These are phyloP conservation scores for Drosophila yakuba DNA, from an alignment of 1,140 invertebrate species.

Conservation along the genomic window DNA sequence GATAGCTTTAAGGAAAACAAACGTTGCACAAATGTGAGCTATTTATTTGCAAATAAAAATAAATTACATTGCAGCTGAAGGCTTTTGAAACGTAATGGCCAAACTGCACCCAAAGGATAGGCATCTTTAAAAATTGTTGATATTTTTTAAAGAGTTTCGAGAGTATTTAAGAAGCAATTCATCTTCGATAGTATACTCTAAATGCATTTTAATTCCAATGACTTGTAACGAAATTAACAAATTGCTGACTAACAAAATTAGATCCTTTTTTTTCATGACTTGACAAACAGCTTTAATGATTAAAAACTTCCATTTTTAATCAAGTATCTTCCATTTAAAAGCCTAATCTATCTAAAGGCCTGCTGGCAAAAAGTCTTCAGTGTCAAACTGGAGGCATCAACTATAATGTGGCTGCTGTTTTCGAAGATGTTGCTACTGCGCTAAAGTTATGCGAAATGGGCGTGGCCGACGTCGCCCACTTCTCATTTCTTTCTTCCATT, in stretches of 20 bases:
- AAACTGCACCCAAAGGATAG: no score
- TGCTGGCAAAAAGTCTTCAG: background rate
- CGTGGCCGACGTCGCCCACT: slow-evolving; percentile 10
- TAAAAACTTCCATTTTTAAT: background rate
- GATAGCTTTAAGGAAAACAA: background rate
- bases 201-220: no score
- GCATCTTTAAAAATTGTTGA: no score
- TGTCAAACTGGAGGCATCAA: background rate
- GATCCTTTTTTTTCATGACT: background rate
- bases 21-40: background rate
- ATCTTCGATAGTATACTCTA: no score
- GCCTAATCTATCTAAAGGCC: background rate
- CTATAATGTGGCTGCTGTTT: slow-evolving; percentile 5
- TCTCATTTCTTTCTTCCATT: slow-evolving; percentile 3
- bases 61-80: background rate
- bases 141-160: no score
- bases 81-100: background rate
- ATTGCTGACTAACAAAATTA: background rate
- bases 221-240: no score
- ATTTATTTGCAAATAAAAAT: background rate
- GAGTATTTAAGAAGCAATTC: no score
- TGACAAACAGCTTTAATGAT: background rate
- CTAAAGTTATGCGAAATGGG: slow-evolving; percentile 23
- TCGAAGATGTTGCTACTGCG: background rate
- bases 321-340: background rate